Evolutionary conservation across 2,797 vertebrate genomes (phyloP), one percentile per base, ranked within the genome.

Genomic region (Xerus rutilus): DNA sequence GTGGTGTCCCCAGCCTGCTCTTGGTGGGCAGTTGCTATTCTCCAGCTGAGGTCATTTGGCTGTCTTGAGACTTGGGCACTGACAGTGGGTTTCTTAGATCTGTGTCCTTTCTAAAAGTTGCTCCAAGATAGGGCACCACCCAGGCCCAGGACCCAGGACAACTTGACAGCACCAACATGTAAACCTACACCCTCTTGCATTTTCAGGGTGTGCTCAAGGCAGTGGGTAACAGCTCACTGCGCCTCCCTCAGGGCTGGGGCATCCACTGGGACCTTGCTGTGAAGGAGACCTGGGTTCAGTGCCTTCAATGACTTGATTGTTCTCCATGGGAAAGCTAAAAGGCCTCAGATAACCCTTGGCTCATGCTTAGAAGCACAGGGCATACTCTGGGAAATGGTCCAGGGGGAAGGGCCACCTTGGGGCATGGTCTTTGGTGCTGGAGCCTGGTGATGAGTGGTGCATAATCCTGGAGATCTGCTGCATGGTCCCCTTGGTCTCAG

Each of bases 41-140:
- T 62, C 23, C 3, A 23, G 7, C 11, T 6, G 67, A 39, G 14
- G 39, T 49, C 21, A 21, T 28, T 70, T 12, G 47, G 49, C 21
- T 65, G 13, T 43, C 64, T 78, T n/a, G 39, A 79, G 43, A 78
- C 65, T 69, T 62, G 76, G 47, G 57, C 39, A 47, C 17, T 76
- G 62, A 18, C 59, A 69, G 28, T 94, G 64, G 14, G 5, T 77
- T 96, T 89, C 86, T 90, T 89, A 32, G n/a, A 77, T 25, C 57
- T 54, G 30, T 23, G 4, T 85, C 64, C 67, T 93, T 86, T 84
- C 77, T 32, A 64, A 65, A 92, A 84, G 28, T 32, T 70, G n/a
- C 39, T 93, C 81, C 6, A 57, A 69, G 23, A 43, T 64, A 6
- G 67, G 59, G 18, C 9, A 43, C 32, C 69, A 52, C 3, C 3